Evolutionary conservation across 2,888 invertebrate genomes (phyloP).

Genomic region (Microctonus hyperodae): DNA sequence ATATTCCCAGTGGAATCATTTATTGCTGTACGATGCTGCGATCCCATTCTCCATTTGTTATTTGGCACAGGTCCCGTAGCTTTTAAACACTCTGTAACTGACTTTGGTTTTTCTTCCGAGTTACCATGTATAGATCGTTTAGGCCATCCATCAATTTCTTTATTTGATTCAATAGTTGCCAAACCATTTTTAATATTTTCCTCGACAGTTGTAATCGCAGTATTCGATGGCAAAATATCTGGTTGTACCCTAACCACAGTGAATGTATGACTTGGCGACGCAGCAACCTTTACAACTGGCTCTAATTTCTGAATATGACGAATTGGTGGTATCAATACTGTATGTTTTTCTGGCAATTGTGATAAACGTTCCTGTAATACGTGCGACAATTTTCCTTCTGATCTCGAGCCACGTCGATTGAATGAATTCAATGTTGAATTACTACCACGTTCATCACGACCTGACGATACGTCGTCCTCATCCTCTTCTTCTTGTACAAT

Average conservation of each 20-base stretch:
- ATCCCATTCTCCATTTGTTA: conserved; percentile 59
- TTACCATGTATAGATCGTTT: conserved; percentile 40
- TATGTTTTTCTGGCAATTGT: conserved; percentile 70
- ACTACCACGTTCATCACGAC: conserved; percentile 66
- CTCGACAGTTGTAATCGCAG: neutral
- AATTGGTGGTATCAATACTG: conserved; percentile 48
- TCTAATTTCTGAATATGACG: conserved; percentile 41
- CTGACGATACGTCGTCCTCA: conserved; percentile 76
- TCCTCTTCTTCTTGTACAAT: conserved; percentile 94
- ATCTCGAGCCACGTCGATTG: conserved; percentile 77
- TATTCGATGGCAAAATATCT: conserved; percentile 3
- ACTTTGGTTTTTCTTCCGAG: conserved; percentile 51
- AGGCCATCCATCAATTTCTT: conserved; percentile 37
- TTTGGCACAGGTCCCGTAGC: conserved; percentile 48
- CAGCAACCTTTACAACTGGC: conserved; percentile 28
- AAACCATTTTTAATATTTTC: conserved; percentile 29
- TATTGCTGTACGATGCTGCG: conserved; percentile 51
- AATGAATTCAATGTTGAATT: conserved; percentile 64
- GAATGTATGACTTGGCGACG: conserved; percentile 39
- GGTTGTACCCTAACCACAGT: conserved; percentile 37
- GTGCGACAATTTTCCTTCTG: conserved; percentile 79
- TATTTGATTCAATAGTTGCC: conserved; percentile 28
- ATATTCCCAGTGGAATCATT: conserved; percentile 41
- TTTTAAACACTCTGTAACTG: conserved; percentile 52
- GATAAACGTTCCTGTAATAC: conserved; percentile 71